Base-by-base conservation (phyloP, 1,140 invertebrate species). In the Zophobas atratus region DNA sequence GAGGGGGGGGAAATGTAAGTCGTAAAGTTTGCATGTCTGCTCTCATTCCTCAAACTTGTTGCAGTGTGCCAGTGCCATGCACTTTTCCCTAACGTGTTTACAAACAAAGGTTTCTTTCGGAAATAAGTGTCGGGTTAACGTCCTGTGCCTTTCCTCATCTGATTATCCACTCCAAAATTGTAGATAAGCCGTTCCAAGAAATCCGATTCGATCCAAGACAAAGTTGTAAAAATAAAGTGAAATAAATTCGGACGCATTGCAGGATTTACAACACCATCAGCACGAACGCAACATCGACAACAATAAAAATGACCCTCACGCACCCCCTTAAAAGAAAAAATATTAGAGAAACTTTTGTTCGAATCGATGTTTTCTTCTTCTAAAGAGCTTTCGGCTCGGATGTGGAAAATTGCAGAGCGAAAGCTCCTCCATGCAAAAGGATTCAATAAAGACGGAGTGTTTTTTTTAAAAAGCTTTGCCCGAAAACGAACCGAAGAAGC, bases 241-340 rank as follows among this genome's bases (percentile, higher is more conserved):
- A 57, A 57, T 57, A 57, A 57, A 57, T 4, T 20, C 55, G 49
- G 4, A 2, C 49, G 49, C 6, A 46, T 51, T 51, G 49, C 49
- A 20, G 60, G 60, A 67, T 67, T 43, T 67, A 67, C 36, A 48
- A 67, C 38, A 67, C 60, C 32, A 63, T 63, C 57, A 43, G n/a
- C 60, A 67, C 60, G 39, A 46, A 67, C 20, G 60, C 60, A 43
- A 41, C 39, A 67, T 51, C 49, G 49, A 20, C 49, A 51, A 51
- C 49, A 51, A 51, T 67, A 67, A 67, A 67, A 67, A 67, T 67
- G 60, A 67, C 60, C 39, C 60, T 46, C 39, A 46, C 60, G 38
- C 60, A 67, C 39, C 60, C 39, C 39, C 2, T 2, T 6, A 1
- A 55, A 60, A 36, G 36, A 32, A 33, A 41, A 43, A 67, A 67